These are phyloP conservation scores for Dichetophora obliterata DNA, from an alignment of 2,888 invertebrate genomes.

Conservation along the genomic window DNA sequence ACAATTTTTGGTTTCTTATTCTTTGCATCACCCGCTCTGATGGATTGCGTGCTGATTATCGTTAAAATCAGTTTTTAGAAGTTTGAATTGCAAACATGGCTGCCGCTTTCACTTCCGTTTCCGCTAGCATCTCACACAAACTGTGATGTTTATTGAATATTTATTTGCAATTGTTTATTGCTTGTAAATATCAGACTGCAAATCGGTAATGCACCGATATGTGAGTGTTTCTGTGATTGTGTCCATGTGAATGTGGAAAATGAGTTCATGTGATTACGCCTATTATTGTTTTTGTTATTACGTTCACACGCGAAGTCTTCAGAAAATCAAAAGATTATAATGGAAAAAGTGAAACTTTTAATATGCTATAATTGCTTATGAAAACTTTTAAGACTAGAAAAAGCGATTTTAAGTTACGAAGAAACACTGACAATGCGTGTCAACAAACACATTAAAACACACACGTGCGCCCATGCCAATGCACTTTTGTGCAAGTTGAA, in stretches of 20 bases:
- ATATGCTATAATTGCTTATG: too few relatives aligned
- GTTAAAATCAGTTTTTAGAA: neutral
- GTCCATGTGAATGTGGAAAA: neutral
- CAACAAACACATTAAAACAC: neutral
- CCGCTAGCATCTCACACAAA: neutral
- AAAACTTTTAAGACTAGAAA: too few relatives aligned
- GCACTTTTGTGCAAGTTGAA: neutral
- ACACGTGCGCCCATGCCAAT: neutral
- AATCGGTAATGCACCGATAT: neutral
- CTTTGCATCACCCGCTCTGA: neutral
- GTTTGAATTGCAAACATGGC: constrained; percentile 16
- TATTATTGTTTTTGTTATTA: neutral
- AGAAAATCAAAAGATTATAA: too few relatives aligned
- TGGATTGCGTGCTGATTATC: neutral
- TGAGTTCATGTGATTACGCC: neutral
- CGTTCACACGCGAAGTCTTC: neutral
- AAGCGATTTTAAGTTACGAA: too few relatives aligned
- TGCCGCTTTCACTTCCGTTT: neutral
- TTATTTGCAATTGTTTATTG: constrained; percentile 29
- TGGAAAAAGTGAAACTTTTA: too few relatives aligned
- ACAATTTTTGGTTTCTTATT: neutral
- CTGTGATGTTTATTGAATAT: constrained; percentile 36
- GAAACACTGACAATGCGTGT: too few relatives aligned
- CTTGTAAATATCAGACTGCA: constrained; percentile 17
- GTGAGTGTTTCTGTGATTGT: neutral